Base-by-base conservation (phyloP, 2,888 invertebrate species). In the Seira ritae region DNA sequence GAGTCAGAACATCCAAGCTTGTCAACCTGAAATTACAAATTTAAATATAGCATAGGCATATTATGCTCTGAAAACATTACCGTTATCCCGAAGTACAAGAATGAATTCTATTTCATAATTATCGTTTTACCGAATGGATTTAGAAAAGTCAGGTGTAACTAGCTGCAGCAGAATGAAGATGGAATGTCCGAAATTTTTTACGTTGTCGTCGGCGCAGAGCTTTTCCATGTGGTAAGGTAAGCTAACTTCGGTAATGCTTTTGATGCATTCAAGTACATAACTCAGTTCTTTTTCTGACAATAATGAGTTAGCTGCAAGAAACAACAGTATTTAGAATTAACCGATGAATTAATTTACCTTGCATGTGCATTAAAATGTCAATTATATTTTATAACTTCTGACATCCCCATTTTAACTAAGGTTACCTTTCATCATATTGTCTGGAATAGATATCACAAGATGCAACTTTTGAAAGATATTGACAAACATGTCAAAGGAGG, bases 381-480 rank as follows among this genome's bases (percentile, higher is more conserved):
- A n/a, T n/a, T n/a, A n/a, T n/a, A n/a, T n/a, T n/a, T n/a, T n/a
- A n/a, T n/a, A n/a, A n/a, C n/a, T n/a, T n/a, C n/a, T n/a, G n/a
- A n/a, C n/a, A n/a, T n/a, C n/a, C n/a, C n/a, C n/a, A n/a, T n/a
- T n/a, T n/a, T n/a, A n/a, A n/a, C n/a, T n/a, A n/a, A n/a, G n/a
- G n/a, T 60, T 80, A 85, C 85, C 70, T 23, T 20, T 23, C 8
- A 80, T 80, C 15, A 75, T 46, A 19, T 84, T 70, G 23, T 23
- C 71, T 22, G 74, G 69, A 1, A 62, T 19, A 6, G 80, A 77
- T 23, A 87, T 67, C 8, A 79, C 69, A 15, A 87, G 37, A 72
- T 80, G 84, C 0, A 86, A 60, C 70, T 82, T 79, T 65, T 87
- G 84, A 65, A 87, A 86, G 3, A 87, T 12, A 12, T 87, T 86